Evolutionary conservation across 1,140 invertebrate genomes (phyloP).

Genomic region (Penaeus chinensis): DNA sequence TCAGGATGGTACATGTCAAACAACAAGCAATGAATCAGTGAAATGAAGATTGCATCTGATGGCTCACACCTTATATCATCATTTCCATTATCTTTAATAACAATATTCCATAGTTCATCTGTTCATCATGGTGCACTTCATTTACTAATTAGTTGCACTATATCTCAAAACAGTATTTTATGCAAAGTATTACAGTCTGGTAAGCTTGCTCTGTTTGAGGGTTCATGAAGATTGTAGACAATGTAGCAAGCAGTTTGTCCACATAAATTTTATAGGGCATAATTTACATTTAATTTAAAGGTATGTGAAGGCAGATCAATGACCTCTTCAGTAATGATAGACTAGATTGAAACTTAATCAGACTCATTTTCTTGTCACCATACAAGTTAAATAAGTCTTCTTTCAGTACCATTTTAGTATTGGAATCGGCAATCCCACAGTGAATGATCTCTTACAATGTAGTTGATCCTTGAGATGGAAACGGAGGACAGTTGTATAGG

Average conservation of each 20-base stretch:
- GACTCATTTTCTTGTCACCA: not conserved
- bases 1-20: too few relatives aligned
- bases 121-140: too few relatives aligned
- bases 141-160: not conserved
- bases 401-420: slow-evolving; percentile 21
- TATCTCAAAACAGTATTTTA: slow-evolving; percentile 21
- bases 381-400: slow-evolving; percentile 11
- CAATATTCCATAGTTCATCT: slow-evolving; percentile 1
- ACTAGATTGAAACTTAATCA: not conserved
- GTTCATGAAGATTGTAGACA: slow-evolving; percentile 17
- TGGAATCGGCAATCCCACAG: slow-evolving; percentile 12
- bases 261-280: slow-evolving; percentile 9
- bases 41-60: too few relatives aligned
- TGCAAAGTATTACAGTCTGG: slow-evolving; percentile 8
- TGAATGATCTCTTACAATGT: slow-evolving; percentile 13
- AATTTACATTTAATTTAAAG: slow-evolving; percentile 4
- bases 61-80: too few relatives aligned
- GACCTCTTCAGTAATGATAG: not conserved
- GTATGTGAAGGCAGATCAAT: not conserved
- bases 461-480: slow-evolving; percentile 11
- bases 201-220: slow-evolving; percentile 13
- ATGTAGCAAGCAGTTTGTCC: slow-evolving; percentile 4
- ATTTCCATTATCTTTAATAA: not conserved
- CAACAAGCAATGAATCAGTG: too few relatives aligned
- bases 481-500: slow-evolving; percentile 20